Evolutionary conservation across 2,797 vertebrate species (phyloP).

Genomic region (Chrosomus eos): DNA sequence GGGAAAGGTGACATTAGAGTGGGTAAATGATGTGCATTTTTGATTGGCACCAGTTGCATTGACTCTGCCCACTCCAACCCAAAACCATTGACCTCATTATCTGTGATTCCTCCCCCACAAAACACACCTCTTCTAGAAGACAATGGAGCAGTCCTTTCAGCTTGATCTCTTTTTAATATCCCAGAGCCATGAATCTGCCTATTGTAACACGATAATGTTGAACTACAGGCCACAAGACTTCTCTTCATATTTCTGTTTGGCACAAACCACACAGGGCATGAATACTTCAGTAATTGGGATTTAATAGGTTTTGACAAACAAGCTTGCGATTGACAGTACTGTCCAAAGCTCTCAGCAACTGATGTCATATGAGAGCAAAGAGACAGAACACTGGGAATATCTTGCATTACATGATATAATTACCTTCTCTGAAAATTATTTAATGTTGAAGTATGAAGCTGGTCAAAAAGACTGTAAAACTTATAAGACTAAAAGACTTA

Average conservation of each 20-base stretch:
- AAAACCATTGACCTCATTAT: conserved; percentile 35
- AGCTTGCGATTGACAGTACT: conserved; percentile 52
- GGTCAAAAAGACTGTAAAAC: background rate
- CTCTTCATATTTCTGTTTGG: conserved; percentile 54
- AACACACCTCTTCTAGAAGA: conserved; percentile 20
- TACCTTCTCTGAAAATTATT: background rate
- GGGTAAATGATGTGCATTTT: background rate
- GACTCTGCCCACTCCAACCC: conserved; percentile 31
- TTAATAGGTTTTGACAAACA: conserved; percentile 62
- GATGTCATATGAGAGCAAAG: conserved; percentile 12
- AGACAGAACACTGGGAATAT: conserved; percentile 43
- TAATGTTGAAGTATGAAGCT: background rate
- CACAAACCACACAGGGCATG: conserved; percentile 28
- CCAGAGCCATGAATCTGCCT: conserved; percentile 31
- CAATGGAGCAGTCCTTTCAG: conserved; percentile 11
- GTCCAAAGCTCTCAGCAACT: conserved; percentile 40
- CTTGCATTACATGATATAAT: background rate
- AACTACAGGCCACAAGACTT: conserved; percentile 40
- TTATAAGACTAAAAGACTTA: too few species aligned
- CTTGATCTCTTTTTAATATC: conserved; percentile 25
- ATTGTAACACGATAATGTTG: conserved; percentile 48
- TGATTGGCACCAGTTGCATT: conserved; percentile 38
- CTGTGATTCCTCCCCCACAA: conserved; percentile 5
- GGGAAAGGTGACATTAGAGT: background rate
- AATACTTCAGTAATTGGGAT: conserved; percentile 60